Conservation (phyloP, 2,113 vertebrate species). For the Procavia capensis region DNA sequence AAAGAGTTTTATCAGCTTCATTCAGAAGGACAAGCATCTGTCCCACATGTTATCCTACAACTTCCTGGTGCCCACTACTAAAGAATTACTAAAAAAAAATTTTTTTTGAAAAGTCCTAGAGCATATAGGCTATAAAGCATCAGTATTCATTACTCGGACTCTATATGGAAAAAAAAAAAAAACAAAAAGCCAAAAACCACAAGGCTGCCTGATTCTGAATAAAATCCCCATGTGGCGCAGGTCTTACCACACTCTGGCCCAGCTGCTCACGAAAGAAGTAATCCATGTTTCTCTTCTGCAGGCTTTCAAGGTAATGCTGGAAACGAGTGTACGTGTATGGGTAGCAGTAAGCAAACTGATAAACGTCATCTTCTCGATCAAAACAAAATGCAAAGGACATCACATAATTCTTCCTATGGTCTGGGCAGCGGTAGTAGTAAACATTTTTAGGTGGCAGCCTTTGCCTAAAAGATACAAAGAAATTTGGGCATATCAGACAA, state of each 20-base stretch:
- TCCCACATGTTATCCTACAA: constrained; percentile 37
- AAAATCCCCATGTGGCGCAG: not conserved
- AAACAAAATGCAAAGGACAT: constrained; percentile 99
- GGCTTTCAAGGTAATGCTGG: constrained; percentile 95
- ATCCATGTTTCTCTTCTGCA: constrained; percentile 94
- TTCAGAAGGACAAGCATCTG: constrained; percentile 42
- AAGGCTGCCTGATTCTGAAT: not conserved
- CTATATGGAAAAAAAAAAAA: not conserved
- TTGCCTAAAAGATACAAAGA: constrained; percentile 91
- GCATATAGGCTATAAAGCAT: not conserved
- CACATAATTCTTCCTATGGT: constrained; percentile 97
- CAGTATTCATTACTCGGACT: constrained; percentile 26
- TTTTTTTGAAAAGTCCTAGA: not conserved
- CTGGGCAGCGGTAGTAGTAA: constrained; percentile 98
- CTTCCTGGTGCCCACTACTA: not conserved
- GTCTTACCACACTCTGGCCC: constrained; percentile 96
- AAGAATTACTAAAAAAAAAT: not conserved
- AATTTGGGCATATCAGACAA: not conserved
- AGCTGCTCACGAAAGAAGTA: constrained; percentile 95
- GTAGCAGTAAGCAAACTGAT: constrained; percentile 98
- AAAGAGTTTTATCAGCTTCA: not conserved
- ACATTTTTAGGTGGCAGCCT: constrained; percentile 97
- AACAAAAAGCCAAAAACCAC: not conserved
- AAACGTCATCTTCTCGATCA: constrained; percentile 95
- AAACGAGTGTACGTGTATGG: constrained; percentile 98